Percentiles rank a stretch among this genome's conserved stretches.
phyloP scores from a whole-genome alignment of 2,888 invertebrate genomes.

The Volucella bombylans region DNA sequence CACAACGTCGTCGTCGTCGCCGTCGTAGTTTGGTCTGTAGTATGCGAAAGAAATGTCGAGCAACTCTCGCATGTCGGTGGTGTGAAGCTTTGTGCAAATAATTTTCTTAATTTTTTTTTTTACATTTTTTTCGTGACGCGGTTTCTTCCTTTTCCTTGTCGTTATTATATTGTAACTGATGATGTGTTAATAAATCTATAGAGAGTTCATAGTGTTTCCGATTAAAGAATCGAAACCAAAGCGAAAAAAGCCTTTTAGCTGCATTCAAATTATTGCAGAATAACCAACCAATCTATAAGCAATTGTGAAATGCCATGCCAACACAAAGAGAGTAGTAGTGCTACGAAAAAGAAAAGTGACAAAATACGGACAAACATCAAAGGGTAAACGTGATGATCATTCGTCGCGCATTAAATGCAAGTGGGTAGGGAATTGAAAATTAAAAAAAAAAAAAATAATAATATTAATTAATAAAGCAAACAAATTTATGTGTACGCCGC shows the following conservation, averaged over 20 bases:
- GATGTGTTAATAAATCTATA: too few relatives aligned
- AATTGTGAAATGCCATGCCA: conserved; percentile 59
- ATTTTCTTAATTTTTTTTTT: conserved; percentile 1
- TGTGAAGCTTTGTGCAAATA: conserved; percentile 39
- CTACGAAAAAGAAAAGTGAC: conserved; percentile 63
- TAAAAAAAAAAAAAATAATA: neutral
- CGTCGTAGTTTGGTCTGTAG: conserved; percentile 8
- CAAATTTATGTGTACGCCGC: conserved; percentile 47
- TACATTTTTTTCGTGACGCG: conserved; percentile 2
- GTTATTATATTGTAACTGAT: conserved; percentile 10
- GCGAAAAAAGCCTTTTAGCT: conserved; percentile 29
- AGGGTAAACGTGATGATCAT: conserved; percentile 59
- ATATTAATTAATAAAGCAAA: too few relatives aligned
- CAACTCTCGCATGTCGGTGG: conserved; percentile 13
- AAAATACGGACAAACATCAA: conserved; percentile 32
- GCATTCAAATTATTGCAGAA: conserved; percentile 4
- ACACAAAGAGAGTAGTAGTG: conserved; percentile 41
- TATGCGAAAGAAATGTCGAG: conserved; percentile 39
- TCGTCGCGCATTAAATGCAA: conserved; percentile 45
- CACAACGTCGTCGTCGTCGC: neutral
- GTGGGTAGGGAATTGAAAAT: conserved; percentile 47
- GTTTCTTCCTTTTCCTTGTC: neutral
- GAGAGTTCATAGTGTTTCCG: conserved; percentile 19
- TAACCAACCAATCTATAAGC: conserved; percentile 8
- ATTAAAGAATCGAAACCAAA: neutral